Evolutionary conservation across 2,888 invertebrate species (phyloP).

Genomic region (Leptothorax acervorum): DNA sequence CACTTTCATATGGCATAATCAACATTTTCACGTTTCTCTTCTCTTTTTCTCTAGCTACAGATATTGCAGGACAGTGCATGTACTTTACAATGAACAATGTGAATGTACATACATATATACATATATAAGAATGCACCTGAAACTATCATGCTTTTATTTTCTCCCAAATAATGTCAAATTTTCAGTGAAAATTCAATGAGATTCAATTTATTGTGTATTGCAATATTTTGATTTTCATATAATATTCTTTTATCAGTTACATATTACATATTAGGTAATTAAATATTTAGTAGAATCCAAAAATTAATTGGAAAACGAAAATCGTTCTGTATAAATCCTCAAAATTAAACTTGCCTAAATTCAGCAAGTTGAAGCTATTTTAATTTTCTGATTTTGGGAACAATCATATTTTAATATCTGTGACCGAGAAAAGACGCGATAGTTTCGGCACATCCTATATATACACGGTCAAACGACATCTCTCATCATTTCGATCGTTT

Average conservation of each 20-base stretch:
- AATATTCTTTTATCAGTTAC: neutral
- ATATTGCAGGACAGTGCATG: conserved; percentile 54
- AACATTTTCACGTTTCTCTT: conserved; percentile 41
- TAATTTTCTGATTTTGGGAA: neutral
- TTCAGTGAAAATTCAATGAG: neutral
- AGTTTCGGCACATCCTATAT: conserved; percentile 7
- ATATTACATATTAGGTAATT: too few relatives aligned
- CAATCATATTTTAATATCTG: neutral
- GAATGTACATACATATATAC: conserved; percentile 40
- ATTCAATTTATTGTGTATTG: conserved; percentile 1
- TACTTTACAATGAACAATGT: conserved; percentile 60
- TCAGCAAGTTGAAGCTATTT: neutral
- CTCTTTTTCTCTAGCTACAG: conserved; percentile 57
- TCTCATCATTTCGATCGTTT: conserved; percentile 3
- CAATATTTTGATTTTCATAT: neutral
- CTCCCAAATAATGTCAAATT: neutral
- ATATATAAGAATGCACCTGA: conserved; percentile 9
- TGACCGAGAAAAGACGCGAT: neutral
- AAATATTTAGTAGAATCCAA: neutral
- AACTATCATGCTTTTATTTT: conserved; percentile 22
- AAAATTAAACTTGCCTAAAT: neutral
- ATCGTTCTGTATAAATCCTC: neutral
- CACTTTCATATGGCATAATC: conserved; percentile 47
- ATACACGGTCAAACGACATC: neutral
- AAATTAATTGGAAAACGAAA: neutral